phyloP scores from a whole-genome alignment of 1,140 invertebrate species.

The Lineus longissimus region DNA sequence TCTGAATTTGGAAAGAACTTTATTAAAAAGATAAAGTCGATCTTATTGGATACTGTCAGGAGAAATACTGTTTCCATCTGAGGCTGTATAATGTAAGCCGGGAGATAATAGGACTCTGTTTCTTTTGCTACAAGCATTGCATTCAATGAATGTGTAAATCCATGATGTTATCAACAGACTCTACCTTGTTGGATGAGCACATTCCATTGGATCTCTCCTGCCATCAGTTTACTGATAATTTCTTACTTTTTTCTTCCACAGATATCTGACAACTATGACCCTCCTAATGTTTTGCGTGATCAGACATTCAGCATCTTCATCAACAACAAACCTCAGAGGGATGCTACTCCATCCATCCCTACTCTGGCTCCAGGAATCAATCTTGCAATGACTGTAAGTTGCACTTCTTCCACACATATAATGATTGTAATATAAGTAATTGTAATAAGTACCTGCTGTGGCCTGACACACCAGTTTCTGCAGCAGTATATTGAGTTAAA shows the following conservation, averaged over 20 bases:
- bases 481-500: background rate
- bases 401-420: background rate
- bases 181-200: too few species aligned
- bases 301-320: constrained; percentile 34
- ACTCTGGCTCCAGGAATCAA: constrained; percentile 30
- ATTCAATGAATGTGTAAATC: background rate
- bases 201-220: background rate
- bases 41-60: background rate
- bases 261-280: constrained; percentile 29
- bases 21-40: background rate
- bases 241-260: constrained; percentile 8
- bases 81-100: background rate
- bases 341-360: constrained; percentile 18
- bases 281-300: constrained; percentile 32
- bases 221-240: background rate
- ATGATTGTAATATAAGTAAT: background rate
- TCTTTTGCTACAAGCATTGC: background rate
- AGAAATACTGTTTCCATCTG: background rate
- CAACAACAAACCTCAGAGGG: constrained; percentile 16
- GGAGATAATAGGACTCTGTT: background rate
- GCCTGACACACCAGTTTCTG: too few species aligned
- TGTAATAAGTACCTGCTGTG: too few species aligned
- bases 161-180: too few species aligned
- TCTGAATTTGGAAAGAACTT: background rate
- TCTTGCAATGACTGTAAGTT: constrained; percentile 34